Evolutionary conservation across 2,113 vertebrate genomes (phyloP), one percentile per base, ranked within the genome.

Genomic region (Corythaeola cristata): DNA sequence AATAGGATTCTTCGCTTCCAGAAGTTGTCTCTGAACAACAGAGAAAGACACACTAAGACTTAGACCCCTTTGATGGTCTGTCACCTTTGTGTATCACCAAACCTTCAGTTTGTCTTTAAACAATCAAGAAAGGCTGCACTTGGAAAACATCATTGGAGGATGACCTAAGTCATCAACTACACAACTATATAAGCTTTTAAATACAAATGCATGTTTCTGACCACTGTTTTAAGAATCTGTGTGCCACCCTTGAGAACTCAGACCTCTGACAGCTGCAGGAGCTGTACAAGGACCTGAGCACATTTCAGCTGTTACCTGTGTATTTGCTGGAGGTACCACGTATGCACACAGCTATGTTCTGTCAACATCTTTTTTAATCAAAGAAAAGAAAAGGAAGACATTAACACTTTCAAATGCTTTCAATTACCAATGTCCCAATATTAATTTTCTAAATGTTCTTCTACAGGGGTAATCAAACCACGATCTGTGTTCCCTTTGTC

Each of bases 381-480:
- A 93, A 75, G 41, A n/a, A n/a, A 92, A 73, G 28, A 64, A 92
- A 96, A 93, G 49, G n/a, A 89, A 11, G 27, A 15, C 24, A 93
- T 76, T 32, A 81, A 55, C 64, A 80, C 75, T 94, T 96, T 35
- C 45, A 95, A 97, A 95, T n/a, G 73, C 83, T 96, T 95, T 89
- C 73, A 83, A 32, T 73, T 94, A 91, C 77, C 37, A 69, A 9
- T 11, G 63, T 53, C 55, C 83, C 78, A 89, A 90, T 89, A 96
- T 67, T 95, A 92, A 91, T 94, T 97, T 97, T 80, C 94, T 90
- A 93, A 79, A 89, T 63, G 45, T 83, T 93, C 66, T 94, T 96
- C 80, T 72, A 59, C 33, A 21, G 3, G 6, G 67, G 73, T 84
- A 88, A 95, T 96, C 89, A 96, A 89, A 78, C 52, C 2, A 4